These are phyloP conservation scores for Solenopsis fugax DNA, from an alignment of 1,140 invertebrate species.

Conservation along the genomic window DNA sequence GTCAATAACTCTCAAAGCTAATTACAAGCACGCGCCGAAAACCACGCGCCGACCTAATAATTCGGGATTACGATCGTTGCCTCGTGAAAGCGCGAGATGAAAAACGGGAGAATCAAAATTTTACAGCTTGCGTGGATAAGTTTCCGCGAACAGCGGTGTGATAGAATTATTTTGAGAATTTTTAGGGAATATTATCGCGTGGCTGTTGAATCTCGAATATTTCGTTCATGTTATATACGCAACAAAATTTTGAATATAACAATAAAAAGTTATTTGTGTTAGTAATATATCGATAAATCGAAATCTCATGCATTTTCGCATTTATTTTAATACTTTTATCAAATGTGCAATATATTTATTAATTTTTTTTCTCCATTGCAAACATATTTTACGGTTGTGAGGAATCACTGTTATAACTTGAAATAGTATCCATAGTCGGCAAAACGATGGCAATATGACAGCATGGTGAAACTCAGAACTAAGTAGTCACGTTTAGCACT, in stretches of 20 bases:
- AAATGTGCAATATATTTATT: not conserved
- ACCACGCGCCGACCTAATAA: not conserved
- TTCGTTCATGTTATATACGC: not conserved
- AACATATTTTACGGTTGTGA: not conserved
- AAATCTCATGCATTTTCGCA: not conserved
- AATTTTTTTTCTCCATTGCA: not conserved
- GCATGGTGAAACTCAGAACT: slow-evolving; percentile 12
- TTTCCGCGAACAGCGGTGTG: not conserved
- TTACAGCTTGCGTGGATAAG: not conserved
- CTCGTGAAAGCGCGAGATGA: not conserved
- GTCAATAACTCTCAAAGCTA: slow-evolving; percentile 26
- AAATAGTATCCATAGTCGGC: not conserved
- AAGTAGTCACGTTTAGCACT: slow-evolving; percentile 23
- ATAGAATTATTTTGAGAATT: not conserved
- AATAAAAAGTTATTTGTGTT: not conserved
- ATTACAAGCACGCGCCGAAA: slow-evolving; percentile 8
- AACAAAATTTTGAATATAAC: not conserved
- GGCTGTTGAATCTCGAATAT: not conserved
- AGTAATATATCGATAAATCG: not conserved
- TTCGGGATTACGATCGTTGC: slow-evolving; percentile 23
- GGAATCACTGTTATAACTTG: not conserved
- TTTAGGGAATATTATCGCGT: not conserved
- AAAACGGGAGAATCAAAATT: not conserved
- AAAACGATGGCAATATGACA: not conserved
- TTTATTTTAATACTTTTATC: slow-evolving; percentile 6